Evolutionary conservation across 2,888 invertebrate species (phyloP), one percentile per base, ranked within the genome.

Genomic region (Heteromurus nitidus): DNA sequence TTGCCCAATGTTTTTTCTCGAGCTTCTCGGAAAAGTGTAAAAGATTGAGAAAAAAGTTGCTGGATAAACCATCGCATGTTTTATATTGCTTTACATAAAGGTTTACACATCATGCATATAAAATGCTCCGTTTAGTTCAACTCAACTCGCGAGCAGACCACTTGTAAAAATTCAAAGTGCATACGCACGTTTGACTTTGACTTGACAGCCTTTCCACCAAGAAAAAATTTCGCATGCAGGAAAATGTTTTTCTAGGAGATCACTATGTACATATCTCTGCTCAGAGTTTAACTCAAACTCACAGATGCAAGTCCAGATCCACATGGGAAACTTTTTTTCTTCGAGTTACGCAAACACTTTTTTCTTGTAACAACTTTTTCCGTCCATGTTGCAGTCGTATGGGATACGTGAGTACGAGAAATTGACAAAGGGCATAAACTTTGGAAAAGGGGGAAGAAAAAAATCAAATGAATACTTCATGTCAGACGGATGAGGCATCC

Each of bases 121-220:
- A 62, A 62, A 60, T 60, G 16, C 47, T n/a, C n/a, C n/a, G n/a
- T n/a, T n/a, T n/a, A 16, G 7, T 13, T 47, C n/a, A 16, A n/a
- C 47, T 47, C n/a, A 3, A n/a, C 47, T 47, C 11, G 47, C 47
- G n/a, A 13, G 13, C 7, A 36, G 36, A 36, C 22, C 53, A 58
- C 74, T 74, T 65, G 74, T 74, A 74, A 73, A 62, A 64, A 74
- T 74, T 74, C 74, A 65, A 65, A 74, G 65, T 74, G 74, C 74
- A 74, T 74, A 53, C 74, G 62, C 74, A 74, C 74, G 74, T 74
- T 74, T 42, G 22, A 28, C 47, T 18, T n/a, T 36, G 74, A 74
- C 65, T n/a, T 36, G 74, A 74, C 65, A 74, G 74, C 55, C 42
- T 64, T 72, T 47, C 16, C 47, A 13, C n/a, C 47, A 36, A 9